Conservation (phyloP, 2,888 invertebrate species). For the Pheosia tremula region DNA sequence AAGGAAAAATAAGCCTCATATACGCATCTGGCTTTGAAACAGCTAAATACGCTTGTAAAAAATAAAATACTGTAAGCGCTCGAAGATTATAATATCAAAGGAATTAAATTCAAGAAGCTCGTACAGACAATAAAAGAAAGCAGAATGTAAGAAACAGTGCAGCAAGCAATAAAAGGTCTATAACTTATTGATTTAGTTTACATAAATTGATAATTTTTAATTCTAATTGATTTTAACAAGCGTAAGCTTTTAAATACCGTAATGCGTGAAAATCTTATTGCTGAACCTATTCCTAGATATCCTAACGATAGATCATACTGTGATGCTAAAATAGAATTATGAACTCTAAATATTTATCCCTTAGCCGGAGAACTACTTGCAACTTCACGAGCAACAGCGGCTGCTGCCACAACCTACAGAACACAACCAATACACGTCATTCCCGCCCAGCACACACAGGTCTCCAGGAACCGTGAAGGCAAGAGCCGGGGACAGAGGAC, state of each 20-base stretch:
- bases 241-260: no score
- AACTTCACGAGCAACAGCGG: constrained; percentile 79
- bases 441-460: constrained; percentile 65
- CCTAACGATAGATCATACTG: no score
- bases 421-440: constrained; percentile 79
- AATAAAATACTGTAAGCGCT: not conserved
- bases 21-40: constrained; percentile 12
- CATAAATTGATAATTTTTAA: no score
- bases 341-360: constrained; percentile 8
- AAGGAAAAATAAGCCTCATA: constrained; percentile 8
- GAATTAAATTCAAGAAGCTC: no score
- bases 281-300: no score
- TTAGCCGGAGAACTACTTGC: constrained; percentile 77
- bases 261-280: no score
- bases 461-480: constrained; percentile 70
- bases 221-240: no score
- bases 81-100: no score
- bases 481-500: constrained; percentile 75
- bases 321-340: not conserved
- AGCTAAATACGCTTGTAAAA: constrained; percentile 17
- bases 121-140: no score
- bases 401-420: constrained; percentile 73
- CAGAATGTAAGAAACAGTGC: no score
- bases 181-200: no score
- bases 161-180: no score